These are phyloP conservation scores for Symphodus melops DNA, from an alignment of 2,113 vertebrate genomes.

Conservation along the genomic window DNA sequence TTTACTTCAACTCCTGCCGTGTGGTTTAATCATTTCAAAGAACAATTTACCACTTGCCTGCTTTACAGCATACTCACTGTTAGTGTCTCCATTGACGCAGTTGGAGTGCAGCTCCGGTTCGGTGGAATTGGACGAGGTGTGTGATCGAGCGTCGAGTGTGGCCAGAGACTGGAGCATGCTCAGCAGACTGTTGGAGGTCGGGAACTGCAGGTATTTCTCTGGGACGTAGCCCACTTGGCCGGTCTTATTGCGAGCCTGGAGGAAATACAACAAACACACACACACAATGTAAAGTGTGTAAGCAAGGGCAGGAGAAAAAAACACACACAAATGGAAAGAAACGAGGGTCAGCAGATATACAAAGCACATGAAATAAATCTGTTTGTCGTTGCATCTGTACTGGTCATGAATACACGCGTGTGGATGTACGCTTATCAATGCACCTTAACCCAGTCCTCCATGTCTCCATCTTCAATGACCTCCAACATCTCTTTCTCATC, in stretches of 20 bases:
- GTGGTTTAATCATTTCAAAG: slow-evolving; percentile 13
- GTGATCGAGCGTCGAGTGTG: slow-evolving; percentile 91
- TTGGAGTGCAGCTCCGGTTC: slow-evolving; percentile 91
- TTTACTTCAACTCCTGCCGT: slow-evolving; percentile 1
- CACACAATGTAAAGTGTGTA: not conserved
- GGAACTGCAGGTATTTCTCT: slow-evolving; percentile 98
- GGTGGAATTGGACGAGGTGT: slow-evolving; percentile 95
- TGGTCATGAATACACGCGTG: not conserved
- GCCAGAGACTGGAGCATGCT: slow-evolving; percentile 98
- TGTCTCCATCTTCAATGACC: slow-evolving; percentile 99
- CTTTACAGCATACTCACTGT: slow-evolving; percentile 81
- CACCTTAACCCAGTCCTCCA: slow-evolving; percentile 99
- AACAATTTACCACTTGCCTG: not conserved
- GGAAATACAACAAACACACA: not conserved
- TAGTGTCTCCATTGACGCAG: slow-evolving; percentile 92
- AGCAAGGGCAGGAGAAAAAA: not conserved
- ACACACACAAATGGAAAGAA: not conserved
- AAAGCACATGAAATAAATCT: not conserved
- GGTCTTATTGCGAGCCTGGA: slow-evolving; percentile 93
- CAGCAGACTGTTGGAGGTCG: slow-evolving; percentile 94
- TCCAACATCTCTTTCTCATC: slow-evolving; percentile 97
- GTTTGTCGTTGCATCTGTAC: not conserved
- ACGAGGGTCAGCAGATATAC: not conserved
- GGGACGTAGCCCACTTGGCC: slow-evolving; percentile 96
- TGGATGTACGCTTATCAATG: slow-evolving; percentile 13